A percentile compares a stretch with the other conserved stretches of the same genome.
Evolutionary conservation across 2,113 vertebrate genomes (phyloP).

Genomic region (Romanogobio albipinnatus): DNA sequence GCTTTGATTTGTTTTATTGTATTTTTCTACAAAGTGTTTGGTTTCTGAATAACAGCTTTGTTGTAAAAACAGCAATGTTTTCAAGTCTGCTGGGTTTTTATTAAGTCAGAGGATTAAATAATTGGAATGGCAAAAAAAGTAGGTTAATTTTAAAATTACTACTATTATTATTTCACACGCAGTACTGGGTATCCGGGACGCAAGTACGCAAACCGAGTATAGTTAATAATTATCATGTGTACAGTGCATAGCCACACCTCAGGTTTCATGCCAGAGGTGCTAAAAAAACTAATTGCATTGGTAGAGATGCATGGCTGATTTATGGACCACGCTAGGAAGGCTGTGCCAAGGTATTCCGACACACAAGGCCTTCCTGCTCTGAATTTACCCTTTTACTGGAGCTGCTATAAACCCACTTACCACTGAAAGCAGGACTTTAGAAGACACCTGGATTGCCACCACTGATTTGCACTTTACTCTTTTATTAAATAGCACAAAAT

Average conservation of each 20-base stretch:
- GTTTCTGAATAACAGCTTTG: not conserved
- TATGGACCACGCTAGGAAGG: conserved; percentile 34
- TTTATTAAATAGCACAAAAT: conserved; percentile 68
- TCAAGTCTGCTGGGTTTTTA: not conserved
- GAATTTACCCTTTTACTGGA: conserved; percentile 6
- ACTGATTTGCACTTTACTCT: conserved; percentile 69
- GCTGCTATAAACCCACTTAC: conserved; percentile 43
- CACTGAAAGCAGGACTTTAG: conserved; percentile 45
- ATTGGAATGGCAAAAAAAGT: not conserved
- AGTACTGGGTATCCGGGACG: not conserved
- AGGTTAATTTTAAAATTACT: not conserved
- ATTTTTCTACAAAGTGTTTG: not conserved
- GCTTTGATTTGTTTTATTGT: not conserved
- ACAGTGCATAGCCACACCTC: conserved; percentile 35
- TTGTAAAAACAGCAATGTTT: not conserved
- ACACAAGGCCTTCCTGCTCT: conserved; percentile 22
- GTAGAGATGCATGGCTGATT: conserved; percentile 52
- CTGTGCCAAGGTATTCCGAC: conserved; percentile 42
- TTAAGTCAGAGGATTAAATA: not conserved
- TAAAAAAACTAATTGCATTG: conserved; percentile 53
- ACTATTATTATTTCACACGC: not conserved
- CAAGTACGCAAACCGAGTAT: not conserved
- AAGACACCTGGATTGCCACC: conserved; percentile 70
- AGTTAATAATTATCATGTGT: conserved; percentile 30
- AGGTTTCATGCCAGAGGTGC: conserved; percentile 38